A percentile compares a stretch with the other conserved stretches of the same genome.
Evolutionary conservation across 2,797 vertebrate species (phyloP).

Genomic region (Chelmon rostratus): DNA sequence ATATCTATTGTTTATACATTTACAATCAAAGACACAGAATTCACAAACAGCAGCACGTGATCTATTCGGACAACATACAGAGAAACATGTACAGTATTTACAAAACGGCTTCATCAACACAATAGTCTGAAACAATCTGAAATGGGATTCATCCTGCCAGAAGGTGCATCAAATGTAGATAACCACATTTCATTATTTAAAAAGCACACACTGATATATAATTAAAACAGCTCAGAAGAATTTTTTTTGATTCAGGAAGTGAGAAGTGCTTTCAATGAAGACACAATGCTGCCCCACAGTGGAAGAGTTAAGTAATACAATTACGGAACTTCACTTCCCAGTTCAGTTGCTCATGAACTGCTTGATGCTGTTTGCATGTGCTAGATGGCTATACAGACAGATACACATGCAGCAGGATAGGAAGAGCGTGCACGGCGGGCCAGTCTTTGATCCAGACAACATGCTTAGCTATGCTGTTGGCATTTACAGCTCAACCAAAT

Average conservation of each 20-base stretch:
- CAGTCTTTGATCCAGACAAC: not conserved
- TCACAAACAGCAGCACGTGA: constrained; percentile 33
- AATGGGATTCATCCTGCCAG: constrained; percentile 5
- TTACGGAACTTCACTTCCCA: constrained; percentile 21
- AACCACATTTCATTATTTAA: not conserved
- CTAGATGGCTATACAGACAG: not conserved
- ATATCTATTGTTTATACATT: constrained; percentile 30
- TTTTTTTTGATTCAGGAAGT: constrained; percentile 3
- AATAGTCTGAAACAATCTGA: constrained; percentile 4
- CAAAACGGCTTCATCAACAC: constrained; percentile 21
- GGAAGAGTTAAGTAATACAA: constrained; percentile 56
- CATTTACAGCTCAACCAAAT: not conserved
- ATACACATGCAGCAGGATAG: constrained; percentile 36
- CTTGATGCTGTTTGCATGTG: constrained; percentile 29
- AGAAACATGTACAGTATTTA: constrained; percentile 56
- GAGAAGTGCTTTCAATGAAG: constrained; percentile 19
- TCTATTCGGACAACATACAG: constrained; percentile 22
- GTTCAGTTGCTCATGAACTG: constrained; percentile 19
- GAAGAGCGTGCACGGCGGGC: not conserved
- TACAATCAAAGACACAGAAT: constrained; percentile 23
- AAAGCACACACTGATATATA: constrained; percentile 4
- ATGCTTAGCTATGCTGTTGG: not conserved
- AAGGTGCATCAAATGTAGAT: constrained; percentile 6
- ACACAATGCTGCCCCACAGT: constrained; percentile 63
- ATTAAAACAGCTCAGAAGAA: not conserved